phyloP scores from a whole-genome alignment of 2,797 vertebrate genomes.

The Euphonia xanthogaster region DNA sequence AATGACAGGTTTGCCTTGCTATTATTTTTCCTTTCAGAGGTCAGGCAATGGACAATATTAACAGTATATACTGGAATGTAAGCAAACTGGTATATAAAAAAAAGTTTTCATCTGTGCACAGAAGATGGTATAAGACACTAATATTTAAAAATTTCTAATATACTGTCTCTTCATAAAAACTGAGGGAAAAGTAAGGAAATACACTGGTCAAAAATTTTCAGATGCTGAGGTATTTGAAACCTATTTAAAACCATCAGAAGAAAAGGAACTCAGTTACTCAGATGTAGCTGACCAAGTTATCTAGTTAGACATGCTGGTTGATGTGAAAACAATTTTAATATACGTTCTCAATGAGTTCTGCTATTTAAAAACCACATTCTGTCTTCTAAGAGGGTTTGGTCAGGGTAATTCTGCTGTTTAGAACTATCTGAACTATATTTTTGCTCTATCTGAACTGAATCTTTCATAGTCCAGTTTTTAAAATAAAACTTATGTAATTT shows the following conservation, averaged over 20 bases:
- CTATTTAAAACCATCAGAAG: not conserved
- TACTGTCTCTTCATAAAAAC: not conserved
- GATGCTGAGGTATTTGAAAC: not conserved
- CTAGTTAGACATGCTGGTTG: not conserved
- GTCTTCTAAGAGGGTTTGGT: not conserved
- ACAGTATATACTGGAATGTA: slow-evolving; percentile 76
- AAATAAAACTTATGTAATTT: not conserved
- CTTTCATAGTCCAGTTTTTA: not conserved
- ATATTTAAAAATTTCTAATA: slow-evolving; percentile 16
- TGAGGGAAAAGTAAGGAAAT: not conserved
- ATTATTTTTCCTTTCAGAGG: slow-evolving; percentile 92
- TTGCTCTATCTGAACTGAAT: not conserved
- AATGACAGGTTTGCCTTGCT: slow-evolving; percentile 88
- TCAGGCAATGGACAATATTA: slow-evolving; percentile 84
- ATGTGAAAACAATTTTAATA: not conserved
- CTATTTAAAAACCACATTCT: not conserved
- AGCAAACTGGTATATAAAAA: slow-evolving; percentile 71
- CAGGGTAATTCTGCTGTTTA: not conserved
- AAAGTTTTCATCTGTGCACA: slow-evolving; percentile 47
- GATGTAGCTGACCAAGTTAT: not conserved
- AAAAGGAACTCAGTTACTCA: not conserved
- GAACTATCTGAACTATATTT: not conserved
- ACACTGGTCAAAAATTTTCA: not conserved
- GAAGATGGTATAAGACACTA: slow-evolving; percentile 29
- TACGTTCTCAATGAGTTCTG: not conserved